These are phyloP conservation scores for Solenodon paradoxus DNA, from an alignment of 2,113 vertebrate species.

Conservation along the genomic window DNA sequence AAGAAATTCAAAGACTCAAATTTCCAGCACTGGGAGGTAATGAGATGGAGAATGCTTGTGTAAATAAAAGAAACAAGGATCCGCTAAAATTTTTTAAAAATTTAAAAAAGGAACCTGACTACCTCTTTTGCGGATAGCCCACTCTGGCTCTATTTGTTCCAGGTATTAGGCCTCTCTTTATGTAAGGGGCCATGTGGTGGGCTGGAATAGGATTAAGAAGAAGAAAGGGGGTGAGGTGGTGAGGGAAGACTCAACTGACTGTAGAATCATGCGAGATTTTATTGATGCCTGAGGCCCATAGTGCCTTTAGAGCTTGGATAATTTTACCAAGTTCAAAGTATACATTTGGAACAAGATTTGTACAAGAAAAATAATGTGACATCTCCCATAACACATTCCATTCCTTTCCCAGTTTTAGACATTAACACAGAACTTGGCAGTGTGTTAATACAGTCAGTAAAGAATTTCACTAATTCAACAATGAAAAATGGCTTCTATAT, in stretches of 20 bases:
- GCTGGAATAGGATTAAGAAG: background rate
- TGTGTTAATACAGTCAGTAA: background rate
- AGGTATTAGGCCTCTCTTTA: background rate
- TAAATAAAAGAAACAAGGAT: background rate
- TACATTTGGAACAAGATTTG: background rate
- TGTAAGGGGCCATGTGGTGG: background rate
- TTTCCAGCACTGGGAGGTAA: background rate
- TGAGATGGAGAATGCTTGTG: background rate
- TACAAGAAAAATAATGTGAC: background rate
- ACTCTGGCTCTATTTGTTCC: background rate
- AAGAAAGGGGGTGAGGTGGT: too few relatives aligned
- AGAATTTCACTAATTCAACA: background rate
- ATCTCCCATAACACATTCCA: background rate
- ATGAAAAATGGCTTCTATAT: background rate
- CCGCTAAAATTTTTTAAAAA: background rate
- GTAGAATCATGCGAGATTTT: background rate
- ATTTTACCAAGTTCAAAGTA: background rate
- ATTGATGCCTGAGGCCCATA: background rate
- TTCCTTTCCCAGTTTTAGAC: background rate
- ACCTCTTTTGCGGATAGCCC: background rate
- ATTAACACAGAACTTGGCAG: background rate
- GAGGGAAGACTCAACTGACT: background rate
- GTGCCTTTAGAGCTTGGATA: background rate
- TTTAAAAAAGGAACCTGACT: background rate
- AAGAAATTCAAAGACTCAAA: background rate